Conservation (phyloP, 2,888 invertebrate genomes). For the Thumatha senex region DNA sequence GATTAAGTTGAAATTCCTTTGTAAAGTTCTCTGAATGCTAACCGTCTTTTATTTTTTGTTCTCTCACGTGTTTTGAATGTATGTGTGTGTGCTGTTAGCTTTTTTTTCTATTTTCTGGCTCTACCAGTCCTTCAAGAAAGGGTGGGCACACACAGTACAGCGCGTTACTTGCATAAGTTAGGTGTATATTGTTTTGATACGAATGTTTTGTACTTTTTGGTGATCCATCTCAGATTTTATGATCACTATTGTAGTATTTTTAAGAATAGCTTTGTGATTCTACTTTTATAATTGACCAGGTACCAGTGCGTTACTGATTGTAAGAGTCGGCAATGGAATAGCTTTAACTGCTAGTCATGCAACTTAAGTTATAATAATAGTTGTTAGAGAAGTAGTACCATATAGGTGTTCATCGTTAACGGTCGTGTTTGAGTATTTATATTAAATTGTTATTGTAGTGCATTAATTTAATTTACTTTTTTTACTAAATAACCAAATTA, state of each 20-base stretch:
- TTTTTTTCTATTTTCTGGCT: slow-evolving; percentile 42
- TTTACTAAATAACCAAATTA: no score
- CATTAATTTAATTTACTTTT: neutral
- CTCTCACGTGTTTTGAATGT: slow-evolving; percentile 43
- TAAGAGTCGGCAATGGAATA: neutral
- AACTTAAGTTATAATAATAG: neutral
- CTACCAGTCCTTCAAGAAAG: slow-evolving; percentile 46
- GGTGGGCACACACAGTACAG: slow-evolving; percentile 50
- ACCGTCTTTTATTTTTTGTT: slow-evolving; percentile 48
- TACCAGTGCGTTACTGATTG: slow-evolving; percentile 20
- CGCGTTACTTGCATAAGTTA: slow-evolving; percentile 45
- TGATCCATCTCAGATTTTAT: slow-evolving; percentile 34
- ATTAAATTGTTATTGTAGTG: neutral
- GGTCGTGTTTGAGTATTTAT: neutral
- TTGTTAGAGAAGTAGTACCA: neutral
- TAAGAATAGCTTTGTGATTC: slow-evolving; percentile 21
- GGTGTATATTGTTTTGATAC: slow-evolving; percentile 42
- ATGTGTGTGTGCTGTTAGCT: slow-evolving; percentile 40
- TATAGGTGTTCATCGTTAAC: neutral
- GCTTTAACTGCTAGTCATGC: slow-evolving; percentile 2
- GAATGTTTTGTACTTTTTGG: slow-evolving; percentile 33
- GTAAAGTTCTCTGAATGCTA: slow-evolving; percentile 21
- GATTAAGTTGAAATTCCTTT: slow-evolving; percentile 17
- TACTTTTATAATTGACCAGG: slow-evolving; percentile 24
- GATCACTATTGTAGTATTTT: slow-evolving; percentile 22